Evolutionary conservation across 2,888 invertebrate species (phyloP).

Genomic region (Leucophora obtusa): DNA sequence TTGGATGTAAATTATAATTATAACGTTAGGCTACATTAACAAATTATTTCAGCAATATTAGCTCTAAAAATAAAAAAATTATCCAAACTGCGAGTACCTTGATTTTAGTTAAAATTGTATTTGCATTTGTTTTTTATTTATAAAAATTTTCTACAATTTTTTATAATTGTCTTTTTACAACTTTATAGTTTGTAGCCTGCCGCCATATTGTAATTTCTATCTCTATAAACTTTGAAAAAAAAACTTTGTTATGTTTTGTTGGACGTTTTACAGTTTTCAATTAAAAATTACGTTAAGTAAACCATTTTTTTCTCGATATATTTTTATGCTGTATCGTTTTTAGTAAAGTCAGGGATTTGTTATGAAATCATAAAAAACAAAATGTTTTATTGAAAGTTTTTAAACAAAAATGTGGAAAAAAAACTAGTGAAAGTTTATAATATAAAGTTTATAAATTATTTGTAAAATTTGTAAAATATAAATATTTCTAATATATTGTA

Average conservation of each 20-base stretch:
- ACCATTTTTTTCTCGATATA: not conserved
- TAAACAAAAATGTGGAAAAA: not conserved
- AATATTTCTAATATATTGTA: too few species aligned
- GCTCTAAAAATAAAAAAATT: too few species aligned
- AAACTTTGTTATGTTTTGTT: conserved; percentile 52
- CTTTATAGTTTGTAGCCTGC: too few species aligned
- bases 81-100: too few species aligned
- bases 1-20: too few species aligned
- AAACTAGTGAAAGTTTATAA: conserved; percentile 2
- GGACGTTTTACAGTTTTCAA: conserved; percentile 52
- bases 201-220: too few species aligned
- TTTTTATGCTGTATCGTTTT: not conserved
- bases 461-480: not conserved
- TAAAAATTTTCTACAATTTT: too few species aligned
- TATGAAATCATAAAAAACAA: not conserved
- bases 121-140: too few species aligned
- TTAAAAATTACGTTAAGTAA: conserved; percentile 48
- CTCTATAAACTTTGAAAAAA: not conserved
- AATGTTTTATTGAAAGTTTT: not conserved
- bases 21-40: too few species aligned
- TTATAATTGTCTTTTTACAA: too few species aligned
- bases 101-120: too few species aligned
- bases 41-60: too few species aligned
- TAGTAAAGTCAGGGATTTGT: not conserved
- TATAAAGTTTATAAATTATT: conserved; percentile 1